Conservation (phyloP, 2,888 invertebrate genomes). For the Calameuta pallipes region DNA sequence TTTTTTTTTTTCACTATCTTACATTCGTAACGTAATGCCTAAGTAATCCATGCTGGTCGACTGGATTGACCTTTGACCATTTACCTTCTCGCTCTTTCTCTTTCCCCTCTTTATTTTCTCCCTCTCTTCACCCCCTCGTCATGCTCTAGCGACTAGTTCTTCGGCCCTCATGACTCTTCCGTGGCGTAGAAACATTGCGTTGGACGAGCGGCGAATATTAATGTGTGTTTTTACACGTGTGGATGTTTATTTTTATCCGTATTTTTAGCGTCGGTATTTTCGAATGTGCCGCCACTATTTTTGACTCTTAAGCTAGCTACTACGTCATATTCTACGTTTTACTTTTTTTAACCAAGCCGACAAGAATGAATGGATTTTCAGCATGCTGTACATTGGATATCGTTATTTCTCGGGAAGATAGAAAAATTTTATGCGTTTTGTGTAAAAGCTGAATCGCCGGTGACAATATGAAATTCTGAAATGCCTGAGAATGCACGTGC, state of each 20-base stretch:
- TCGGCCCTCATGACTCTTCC: neutral
- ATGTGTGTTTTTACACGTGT: slow-evolving; percentile 61
- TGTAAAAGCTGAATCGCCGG: neutral
- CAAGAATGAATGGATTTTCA: slow-evolving; percentile 6
- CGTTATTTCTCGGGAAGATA: neutral
- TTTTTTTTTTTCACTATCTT: neutral
- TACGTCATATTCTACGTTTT: neutral
- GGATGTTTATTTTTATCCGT: slow-evolving; percentile 58
- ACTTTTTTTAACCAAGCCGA: neutral
- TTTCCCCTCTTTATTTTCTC: neutral
- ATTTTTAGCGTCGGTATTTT: slow-evolving; percentile 61
- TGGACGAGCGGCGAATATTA: slow-evolving; percentile 51
- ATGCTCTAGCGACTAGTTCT: neutral
- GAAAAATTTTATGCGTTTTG: neutral
- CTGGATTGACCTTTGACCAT: neutral
- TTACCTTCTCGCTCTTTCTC: neutral
- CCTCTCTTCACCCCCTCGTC: neutral
- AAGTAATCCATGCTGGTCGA: neutral
- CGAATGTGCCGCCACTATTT: slow-evolving; percentile 58
- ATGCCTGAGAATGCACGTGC: neutral
- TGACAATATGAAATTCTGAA: neutral
- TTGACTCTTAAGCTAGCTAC: slow-evolving; percentile 26
- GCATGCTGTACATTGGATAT: neutral
- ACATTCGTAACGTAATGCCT: neutral
- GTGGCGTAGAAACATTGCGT: slow-evolving; percentile 30